A percentile compares a stretch with the other conserved stretches of the same genome.
Conservation (phyloP, 2,113 vertebrate genomes). For the Patagioenas fasciata region DNA sequence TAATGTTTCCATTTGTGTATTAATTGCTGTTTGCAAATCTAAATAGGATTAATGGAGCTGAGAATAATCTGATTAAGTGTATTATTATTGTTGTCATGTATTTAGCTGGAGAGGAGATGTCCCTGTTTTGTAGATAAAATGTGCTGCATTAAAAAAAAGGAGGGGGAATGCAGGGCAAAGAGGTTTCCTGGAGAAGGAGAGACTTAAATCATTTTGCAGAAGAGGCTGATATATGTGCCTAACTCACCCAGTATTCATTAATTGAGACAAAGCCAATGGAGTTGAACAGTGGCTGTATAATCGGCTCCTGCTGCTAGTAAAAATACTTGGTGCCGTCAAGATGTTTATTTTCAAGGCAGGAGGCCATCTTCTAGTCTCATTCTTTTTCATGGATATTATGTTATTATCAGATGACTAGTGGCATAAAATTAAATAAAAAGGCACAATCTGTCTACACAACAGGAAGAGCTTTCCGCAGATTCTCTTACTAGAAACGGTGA, state of each 20-base stretch:
- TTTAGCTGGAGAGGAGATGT: conserved; percentile 7
- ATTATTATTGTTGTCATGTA: conserved; percentile 38
- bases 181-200: neutral
- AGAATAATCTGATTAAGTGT: conserved; percentile 55
- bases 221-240: conserved; percentile 23
- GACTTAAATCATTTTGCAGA: conserved; percentile 29
- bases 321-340: conserved; percentile 30
- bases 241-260: conserved; percentile 34
- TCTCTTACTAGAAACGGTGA: neutral
- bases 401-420: conserved; percentile 37
- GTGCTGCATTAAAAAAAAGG: neutral
- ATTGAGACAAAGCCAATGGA: conserved; percentile 39
- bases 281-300: conserved; percentile 39
- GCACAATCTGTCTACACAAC: neutral
- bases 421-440: conserved; percentile 38
- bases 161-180: neutral
- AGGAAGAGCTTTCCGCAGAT: neutral
- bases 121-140: conserved; percentile 8
- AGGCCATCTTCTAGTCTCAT: conserved; percentile 23
- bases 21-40: conserved; percentile 45
- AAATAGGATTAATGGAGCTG: conserved; percentile 49
- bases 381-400: neutral
- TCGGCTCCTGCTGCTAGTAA: conserved; percentile 35
- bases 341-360: conserved; percentile 61
- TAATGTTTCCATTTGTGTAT: conserved; percentile 36